phyloP scores from a whole-genome alignment of 2,113 vertebrate species.

The Crotalus viridis region DNA sequence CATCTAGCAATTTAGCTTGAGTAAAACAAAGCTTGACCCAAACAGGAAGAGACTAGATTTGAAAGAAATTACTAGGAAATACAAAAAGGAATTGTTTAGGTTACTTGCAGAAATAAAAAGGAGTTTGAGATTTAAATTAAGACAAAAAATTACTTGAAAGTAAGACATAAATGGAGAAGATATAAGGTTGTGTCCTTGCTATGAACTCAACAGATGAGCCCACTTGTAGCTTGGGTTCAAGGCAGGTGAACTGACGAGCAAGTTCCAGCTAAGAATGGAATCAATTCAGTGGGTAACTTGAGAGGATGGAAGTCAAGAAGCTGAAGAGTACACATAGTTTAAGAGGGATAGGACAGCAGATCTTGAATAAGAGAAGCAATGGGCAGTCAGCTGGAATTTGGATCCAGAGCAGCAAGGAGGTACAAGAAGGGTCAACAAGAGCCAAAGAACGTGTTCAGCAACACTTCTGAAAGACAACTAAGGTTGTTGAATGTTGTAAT shows the following conservation, averaged over 20 bases:
- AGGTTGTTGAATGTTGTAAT: not conserved
- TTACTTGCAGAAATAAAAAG: not conserved
- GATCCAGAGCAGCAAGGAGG: not conserved
- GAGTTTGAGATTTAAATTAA: not conserved
- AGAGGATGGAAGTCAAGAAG: not conserved
- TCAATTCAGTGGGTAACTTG: not conserved
- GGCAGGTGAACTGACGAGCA: not conserved
- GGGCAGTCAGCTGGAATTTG: not conserved
- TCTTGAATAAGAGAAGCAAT: not conserved
- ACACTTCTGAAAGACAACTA: not conserved
- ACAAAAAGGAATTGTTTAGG: no score
- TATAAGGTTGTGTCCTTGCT: not conserved
- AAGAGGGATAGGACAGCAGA: not conserved
- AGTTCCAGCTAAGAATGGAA: not conserved
- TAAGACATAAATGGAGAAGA: not conserved
- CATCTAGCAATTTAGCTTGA: no score
- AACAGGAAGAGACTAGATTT: no score
- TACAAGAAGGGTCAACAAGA: not conserved
- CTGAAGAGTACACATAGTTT: not conserved
- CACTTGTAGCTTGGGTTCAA: not conserved
- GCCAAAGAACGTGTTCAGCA: not conserved
- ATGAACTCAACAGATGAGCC: not conserved
- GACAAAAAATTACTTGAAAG: not conserved
- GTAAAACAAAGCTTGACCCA: no score
- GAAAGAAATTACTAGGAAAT: no score